Conservation (phyloP, 2,888 invertebrate genomes). For the Scrobipalpa costella region DNA sequence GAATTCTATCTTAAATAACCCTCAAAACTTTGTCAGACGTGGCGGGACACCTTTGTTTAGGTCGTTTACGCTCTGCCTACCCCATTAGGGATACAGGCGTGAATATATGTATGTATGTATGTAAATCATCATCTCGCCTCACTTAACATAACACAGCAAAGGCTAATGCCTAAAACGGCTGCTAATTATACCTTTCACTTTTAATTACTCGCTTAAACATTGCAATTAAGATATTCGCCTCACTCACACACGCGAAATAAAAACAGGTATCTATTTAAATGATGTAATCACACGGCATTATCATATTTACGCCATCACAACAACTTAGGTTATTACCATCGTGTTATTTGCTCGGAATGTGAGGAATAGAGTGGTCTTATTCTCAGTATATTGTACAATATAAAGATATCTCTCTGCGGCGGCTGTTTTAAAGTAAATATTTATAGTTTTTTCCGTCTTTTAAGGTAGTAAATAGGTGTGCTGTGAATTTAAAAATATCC, state of each 20-base stretch:
- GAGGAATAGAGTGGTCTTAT: background rate
- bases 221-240: background rate
- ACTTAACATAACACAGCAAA: no score
- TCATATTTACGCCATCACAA: slow-evolving; percentile 16
- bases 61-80: no score
- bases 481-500: background rate
- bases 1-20: no score
- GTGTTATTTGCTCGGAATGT: background rate
- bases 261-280: slow-evolving; percentile 9
- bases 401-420: background rate
- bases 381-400: background rate
- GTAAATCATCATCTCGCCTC: no score
- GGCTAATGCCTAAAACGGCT: background rate
- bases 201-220: background rate
- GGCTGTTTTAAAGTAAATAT: background rate
- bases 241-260: background rate
- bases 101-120: no score
- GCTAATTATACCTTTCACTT: slow-evolving; percentile 9
- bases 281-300: background rate
- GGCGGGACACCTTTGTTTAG: no score
- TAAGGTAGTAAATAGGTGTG: background rate
- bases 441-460: background rate
- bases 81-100: no score
- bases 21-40: no score
- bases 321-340: background rate